Percentiles rank a stretch among this genome's conserved stretches.
These are phyloP conservation scores for Eira barbara DNA, from an alignment of 2,113 vertebrate genomes.

Conservation along the genomic window DNA sequence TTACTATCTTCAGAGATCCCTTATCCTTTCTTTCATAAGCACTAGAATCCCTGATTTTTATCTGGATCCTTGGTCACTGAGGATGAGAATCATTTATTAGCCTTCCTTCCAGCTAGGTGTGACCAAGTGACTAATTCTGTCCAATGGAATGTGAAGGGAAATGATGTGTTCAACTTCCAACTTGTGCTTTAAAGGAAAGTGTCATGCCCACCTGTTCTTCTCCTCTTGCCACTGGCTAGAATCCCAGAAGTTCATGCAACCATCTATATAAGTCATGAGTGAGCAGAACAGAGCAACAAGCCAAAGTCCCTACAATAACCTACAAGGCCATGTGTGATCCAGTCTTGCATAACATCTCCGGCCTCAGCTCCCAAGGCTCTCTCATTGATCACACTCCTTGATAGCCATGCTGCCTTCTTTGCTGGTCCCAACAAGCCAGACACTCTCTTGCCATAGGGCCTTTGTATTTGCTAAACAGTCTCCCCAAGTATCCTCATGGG, in stretches of 20 bases:
- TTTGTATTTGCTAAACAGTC: neutral
- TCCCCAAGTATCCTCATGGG: neutral
- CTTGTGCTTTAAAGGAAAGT: too few relatives aligned
- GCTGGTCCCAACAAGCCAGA: neutral
- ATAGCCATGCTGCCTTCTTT: neutral
- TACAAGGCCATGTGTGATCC: accelerated
- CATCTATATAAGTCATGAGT: neutral
- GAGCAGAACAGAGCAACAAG: neutral
- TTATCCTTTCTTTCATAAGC: neutral
- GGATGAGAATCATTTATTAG: neutral
- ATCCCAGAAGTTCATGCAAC: neutral
- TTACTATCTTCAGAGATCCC: neutral
- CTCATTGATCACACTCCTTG: neutral
- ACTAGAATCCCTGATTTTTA: neutral
- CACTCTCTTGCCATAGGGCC: neutral
- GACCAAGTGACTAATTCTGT: neutral
- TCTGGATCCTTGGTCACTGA: neutral
- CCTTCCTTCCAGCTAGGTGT: neutral
- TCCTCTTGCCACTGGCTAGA: neutral
- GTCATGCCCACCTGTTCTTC: neutral
- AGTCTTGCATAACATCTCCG: neutral
- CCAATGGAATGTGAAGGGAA: neutral
- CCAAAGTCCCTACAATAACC: neutral
- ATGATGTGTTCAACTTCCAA: neutral
- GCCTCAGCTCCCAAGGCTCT: neutral